Percentiles rank a stretch among this genome's conserved stretches.
Evolutionary conservation across 2,113 vertebrate genomes (phyloP).

Genomic region (Hemiscyllium ocellatum): DNA sequence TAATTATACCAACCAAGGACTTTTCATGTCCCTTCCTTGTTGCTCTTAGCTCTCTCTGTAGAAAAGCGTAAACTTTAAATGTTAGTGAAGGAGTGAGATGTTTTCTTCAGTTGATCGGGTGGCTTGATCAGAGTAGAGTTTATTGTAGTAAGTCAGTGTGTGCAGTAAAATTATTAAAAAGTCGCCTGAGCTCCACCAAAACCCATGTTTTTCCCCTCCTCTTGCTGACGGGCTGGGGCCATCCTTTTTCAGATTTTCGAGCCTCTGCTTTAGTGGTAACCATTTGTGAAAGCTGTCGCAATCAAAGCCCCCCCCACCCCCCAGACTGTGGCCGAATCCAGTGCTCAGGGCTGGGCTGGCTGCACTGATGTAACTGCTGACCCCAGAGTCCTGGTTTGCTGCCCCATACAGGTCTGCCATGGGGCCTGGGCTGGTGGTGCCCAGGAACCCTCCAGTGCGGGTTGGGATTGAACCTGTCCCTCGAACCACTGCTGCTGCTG

Average conservation of each 20-base stretch:
- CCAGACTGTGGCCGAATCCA: constrained; percentile 92
- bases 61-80: constrained; percentile 55
- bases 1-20: too few relatives aligned
- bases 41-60: too few relatives aligned
- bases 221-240: constrained; percentile 45
- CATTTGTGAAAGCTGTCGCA: too few relatives aligned
- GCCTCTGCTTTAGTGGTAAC: constrained; percentile 86
- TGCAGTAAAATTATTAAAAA: constrained; percentile 40
- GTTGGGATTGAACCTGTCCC: constrained; percentile 82
- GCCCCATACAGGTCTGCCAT: constrained; percentile 95
- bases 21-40: too few relatives aligned
- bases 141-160: constrained; percentile 55
- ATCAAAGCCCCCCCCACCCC: too few relatives aligned
- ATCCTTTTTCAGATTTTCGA: too few relatives aligned
- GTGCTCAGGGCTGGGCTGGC: constrained; percentile 92
- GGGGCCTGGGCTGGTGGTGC: constrained; percentile 92
- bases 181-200: constrained; percentile 41
- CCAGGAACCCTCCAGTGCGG: constrained; percentile 90
- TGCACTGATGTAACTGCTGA: constrained; percentile 98
- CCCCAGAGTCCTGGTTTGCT: constrained; percentile 89
- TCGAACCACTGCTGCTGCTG: constrained; percentile 85
- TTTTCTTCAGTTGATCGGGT: constrained; percentile 59
- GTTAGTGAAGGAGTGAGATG: constrained; percentile 71
- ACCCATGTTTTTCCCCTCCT: constrained; percentile 53
- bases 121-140: constrained; percentile 54